These are phyloP conservation scores for Dipus sagitta DNA, from an alignment of 2,797 vertebrate species.

Conservation along the genomic window DNA sequence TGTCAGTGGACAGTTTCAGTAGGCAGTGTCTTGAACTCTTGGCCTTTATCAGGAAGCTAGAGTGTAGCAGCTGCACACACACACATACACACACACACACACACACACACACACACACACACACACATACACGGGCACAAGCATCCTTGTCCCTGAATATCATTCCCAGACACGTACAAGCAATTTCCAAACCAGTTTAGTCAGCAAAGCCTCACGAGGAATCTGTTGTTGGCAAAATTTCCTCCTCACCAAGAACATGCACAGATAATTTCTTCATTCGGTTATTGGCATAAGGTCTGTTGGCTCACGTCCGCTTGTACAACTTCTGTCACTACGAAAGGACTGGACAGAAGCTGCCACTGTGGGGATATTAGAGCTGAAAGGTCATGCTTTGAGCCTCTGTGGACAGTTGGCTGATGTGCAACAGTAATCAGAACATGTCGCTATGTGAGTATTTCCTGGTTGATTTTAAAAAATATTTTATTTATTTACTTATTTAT, in stretches of 20 bases:
- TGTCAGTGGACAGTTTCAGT: background rate
- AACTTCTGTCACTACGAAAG: background rate
- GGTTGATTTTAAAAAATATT: too few relatives aligned
- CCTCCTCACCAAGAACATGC: background rate
- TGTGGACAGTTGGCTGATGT: background rate
- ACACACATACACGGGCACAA: background rate
- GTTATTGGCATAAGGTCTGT: background rate
- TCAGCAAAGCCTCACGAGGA: background rate
- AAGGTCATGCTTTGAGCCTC: constrained; percentile 17
- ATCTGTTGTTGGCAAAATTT: background rate
- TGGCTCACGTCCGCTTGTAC: background rate
- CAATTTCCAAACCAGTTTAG: background rate
- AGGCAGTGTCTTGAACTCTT: background rate
- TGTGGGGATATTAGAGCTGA: background rate
- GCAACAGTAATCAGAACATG: background rate
- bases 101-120: background rate
- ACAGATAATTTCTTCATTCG: background rate
- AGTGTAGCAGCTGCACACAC: background rate
- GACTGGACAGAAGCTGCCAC: background rate
- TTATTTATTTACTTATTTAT: too few relatives aligned
- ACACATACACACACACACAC: background rate
- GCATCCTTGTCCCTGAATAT: too few relatives aligned
- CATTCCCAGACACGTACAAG: too few relatives aligned
- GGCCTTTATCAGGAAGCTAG: background rate
- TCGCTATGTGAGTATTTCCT: background rate